phyloP scores from a whole-genome alignment of 2,797 vertebrate genomes.

The Toxotes lorentzi region DNA sequence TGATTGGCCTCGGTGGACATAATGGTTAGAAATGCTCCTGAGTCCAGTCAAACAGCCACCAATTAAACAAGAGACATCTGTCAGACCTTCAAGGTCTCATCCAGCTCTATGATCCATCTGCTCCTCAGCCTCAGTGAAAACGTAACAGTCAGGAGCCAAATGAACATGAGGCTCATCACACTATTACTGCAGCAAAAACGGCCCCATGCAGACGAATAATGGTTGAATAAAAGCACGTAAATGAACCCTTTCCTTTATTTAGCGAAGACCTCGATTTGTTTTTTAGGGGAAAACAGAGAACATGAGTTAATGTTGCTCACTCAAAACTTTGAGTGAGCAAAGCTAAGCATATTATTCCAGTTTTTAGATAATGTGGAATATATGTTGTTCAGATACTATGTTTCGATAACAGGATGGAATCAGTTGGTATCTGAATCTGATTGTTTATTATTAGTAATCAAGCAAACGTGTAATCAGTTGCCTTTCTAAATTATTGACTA shows the following conservation, averaged over 20 bases:
- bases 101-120: constrained; percentile 46
- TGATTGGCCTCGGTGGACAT: neutral
- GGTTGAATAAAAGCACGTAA: neutral
- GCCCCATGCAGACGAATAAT: neutral
- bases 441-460: too few relatives aligned
- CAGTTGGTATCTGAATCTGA: too few relatives aligned
- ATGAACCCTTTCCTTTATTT: neutral
- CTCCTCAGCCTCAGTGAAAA: constrained; percentile 30
- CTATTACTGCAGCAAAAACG: constrained; percentile 28
- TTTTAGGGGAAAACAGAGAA: neutral
- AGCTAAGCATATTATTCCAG: too few relatives aligned
- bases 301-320: neutral
- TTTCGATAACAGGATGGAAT: too few relatives aligned
- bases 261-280: neutral
- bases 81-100: constrained; percentile 55
- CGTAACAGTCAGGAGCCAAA: constrained; percentile 42
- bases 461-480: too few relatives aligned
- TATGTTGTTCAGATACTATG: too few relatives aligned
- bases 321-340: too few relatives aligned
- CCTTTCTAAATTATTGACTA: too few relatives aligned
- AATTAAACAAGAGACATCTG: constrained; percentile 67
- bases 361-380: too few relatives aligned
- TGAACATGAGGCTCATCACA: constrained; percentile 72
- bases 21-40: constrained; percentile 34
- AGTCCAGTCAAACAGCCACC: constrained; percentile 45